phyloP scores from a whole-genome alignment of 2,797 vertebrate genomes.

The Phaenicophaeus curvirostris region DNA sequence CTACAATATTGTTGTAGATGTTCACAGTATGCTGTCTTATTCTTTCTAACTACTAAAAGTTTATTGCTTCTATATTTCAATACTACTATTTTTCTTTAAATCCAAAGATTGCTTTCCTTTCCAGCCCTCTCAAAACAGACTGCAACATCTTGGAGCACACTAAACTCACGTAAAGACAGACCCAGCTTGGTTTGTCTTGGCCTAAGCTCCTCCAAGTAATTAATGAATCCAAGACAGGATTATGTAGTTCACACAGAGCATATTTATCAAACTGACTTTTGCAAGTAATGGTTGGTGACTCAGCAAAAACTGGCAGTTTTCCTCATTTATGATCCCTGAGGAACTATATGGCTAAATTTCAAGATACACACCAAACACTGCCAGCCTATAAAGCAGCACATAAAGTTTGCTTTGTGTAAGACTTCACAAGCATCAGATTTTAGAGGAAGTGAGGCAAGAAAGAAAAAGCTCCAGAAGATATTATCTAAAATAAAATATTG shows the following conservation, averaged over 20 bases:
- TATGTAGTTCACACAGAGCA: neutral
- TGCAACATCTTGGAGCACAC: neutral
- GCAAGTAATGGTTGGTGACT: neutral
- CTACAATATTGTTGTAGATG: too few relatives aligned
- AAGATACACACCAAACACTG: too few relatives aligned
- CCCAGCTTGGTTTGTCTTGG: neutral
- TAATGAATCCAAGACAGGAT: neutral
- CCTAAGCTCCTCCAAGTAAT: neutral
- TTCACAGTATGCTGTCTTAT: neutral
- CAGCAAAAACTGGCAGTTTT: neutral
- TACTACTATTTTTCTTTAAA: neutral
- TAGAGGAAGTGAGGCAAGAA: neutral
- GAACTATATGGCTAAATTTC: neutral
- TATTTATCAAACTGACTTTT: neutral
- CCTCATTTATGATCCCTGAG: neutral
- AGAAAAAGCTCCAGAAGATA: neutral
- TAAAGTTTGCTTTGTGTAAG: neutral
- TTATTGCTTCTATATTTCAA: neutral
- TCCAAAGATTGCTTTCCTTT: neutral
- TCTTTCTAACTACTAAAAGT: neutral
- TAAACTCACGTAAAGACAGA: neutral
- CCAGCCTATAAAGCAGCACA: too few relatives aligned
- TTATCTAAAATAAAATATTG: neutral
- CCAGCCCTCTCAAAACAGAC: neutral
- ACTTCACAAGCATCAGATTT: neutral